Percentiles rank a stretch among this genome's conserved stretches.
Conservation (phyloP, 2,888 invertebrate species). For the Dasypogon diadema region DNA sequence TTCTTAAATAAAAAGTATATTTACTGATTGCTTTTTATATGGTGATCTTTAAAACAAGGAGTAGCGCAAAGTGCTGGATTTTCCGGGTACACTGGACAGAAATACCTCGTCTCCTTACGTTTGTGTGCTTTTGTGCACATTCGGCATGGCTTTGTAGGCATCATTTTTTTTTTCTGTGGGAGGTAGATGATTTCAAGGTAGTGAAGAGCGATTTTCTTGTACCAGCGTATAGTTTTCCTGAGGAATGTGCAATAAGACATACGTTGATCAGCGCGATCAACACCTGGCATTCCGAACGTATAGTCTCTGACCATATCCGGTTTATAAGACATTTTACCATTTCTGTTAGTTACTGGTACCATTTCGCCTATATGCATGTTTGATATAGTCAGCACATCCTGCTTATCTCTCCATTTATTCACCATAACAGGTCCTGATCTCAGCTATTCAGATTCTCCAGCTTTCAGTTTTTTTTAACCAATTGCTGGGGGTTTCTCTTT, state of each 20-base stretch:
- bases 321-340: background rate
- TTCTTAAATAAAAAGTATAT: too few relatives aligned
- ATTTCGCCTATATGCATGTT: conserved; percentile 15
- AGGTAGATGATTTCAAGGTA: conserved; percentile 10
- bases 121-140: too few relatives aligned
- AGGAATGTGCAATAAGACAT: conserved; percentile 20
- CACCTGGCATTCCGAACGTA: conserved; percentile 19
- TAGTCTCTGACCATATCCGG: conserved; percentile 29
- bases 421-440: conserved; percentile 1
- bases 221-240: conserved; percentile 2
- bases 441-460: background rate
- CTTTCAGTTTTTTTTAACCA: background rate
- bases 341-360: conserved; percentile 22
- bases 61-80: too few relatives aligned
- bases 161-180: too few relatives aligned
- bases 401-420: conserved; percentile 21
- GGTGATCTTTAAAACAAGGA: too few relatives aligned
- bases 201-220: conserved; percentile 19
- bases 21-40: too few relatives aligned
- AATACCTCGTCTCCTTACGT: too few relatives aligned
- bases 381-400: conserved; percentile 30
- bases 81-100: too few relatives aligned
- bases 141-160: too few relatives aligned
- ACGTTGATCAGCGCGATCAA: conserved; percentile 14
- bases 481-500: background rate